Evolutionary conservation across 2,113 vertebrate species (phyloP).

Genomic region (Bambusicola thoracicus): DNA sequence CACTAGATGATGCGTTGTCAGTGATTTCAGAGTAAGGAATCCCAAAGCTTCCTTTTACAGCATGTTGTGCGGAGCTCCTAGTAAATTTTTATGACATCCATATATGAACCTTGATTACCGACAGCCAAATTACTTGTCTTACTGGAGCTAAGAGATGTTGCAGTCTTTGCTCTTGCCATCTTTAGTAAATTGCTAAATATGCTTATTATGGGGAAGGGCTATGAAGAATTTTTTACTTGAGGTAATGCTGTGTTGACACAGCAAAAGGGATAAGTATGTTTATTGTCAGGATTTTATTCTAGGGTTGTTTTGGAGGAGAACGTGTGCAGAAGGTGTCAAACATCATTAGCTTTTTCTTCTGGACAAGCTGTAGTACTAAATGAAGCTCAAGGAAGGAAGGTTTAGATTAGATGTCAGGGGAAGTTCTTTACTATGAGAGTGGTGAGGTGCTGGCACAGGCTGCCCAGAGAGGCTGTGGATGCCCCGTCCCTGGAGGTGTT

Average conservation of each 20-base stretch:
- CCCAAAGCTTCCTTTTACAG: background rate
- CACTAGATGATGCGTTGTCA: background rate
- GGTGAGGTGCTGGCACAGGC: no score
- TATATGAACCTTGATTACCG: background rate
- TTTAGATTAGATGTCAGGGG: no score
- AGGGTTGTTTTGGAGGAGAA: background rate
- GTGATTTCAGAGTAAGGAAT: background rate
- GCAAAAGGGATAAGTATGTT: background rate
- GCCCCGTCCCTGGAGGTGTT: no score
- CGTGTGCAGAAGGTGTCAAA: background rate
- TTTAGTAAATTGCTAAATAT: background rate
- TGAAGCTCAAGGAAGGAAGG: background rate
- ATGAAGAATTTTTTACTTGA: background rate
- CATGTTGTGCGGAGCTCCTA: background rate
- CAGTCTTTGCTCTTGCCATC: background rate
- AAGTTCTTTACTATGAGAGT: no score
- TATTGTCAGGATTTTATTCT: background rate
- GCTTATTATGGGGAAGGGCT: background rate
- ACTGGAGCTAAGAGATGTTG: background rate
- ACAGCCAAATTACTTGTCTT: background rate
- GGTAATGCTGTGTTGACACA: background rate
- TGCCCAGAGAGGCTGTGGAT: no score
- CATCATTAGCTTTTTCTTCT: accelerated
- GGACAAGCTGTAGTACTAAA: background rate
- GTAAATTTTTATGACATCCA: background rate